phyloP scores from a whole-genome alignment of 2,888 invertebrate species.

The Beris chalybata region DNA sequence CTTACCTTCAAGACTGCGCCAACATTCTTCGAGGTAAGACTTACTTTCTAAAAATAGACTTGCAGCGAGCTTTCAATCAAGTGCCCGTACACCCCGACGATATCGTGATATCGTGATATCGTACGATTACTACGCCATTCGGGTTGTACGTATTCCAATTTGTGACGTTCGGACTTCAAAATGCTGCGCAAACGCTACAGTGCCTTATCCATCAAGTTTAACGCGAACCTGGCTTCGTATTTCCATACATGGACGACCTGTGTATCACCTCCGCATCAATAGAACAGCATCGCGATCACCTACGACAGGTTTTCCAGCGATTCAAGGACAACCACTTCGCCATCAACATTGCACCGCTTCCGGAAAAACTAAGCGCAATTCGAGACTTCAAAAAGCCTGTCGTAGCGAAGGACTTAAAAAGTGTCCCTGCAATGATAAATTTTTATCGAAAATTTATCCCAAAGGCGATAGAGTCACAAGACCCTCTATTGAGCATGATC shows the following conservation, averaged over 20 bases:
- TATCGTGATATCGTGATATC: too few relatives aligned
- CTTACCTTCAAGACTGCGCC: too few relatives aligned
- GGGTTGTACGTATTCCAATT: too few relatives aligned
- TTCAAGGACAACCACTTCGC: constrained; percentile 39
- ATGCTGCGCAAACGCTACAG: not conserved
- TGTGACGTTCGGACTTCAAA: too few relatives aligned
- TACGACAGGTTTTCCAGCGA: constrained; percentile 37
- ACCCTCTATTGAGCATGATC: not conserved
- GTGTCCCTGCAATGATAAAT: not conserved
- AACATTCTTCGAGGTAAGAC: not conserved
- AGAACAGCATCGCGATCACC: constrained; percentile 40
- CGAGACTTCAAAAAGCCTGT: not conserved
- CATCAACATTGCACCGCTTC: constrained; percentile 30
- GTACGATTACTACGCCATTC: too few relatives aligned
- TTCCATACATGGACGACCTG: constrained; percentile 43
- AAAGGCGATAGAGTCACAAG: not conserved
- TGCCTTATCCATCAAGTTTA: not conserved
- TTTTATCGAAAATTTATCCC: constrained; percentile 2
- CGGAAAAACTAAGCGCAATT: not conserved
- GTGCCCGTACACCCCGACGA: too few relatives aligned
- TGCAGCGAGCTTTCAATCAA: too few relatives aligned
- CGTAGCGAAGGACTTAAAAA: not conserved
- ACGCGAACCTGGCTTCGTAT: constrained; percentile 37
- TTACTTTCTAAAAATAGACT: too few relatives aligned
- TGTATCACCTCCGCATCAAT: constrained; percentile 38